These are phyloP conservation scores for Noctua fimbriata DNA, from an alignment of 2,888 invertebrate genomes.

Conservation along the genomic window DNA sequence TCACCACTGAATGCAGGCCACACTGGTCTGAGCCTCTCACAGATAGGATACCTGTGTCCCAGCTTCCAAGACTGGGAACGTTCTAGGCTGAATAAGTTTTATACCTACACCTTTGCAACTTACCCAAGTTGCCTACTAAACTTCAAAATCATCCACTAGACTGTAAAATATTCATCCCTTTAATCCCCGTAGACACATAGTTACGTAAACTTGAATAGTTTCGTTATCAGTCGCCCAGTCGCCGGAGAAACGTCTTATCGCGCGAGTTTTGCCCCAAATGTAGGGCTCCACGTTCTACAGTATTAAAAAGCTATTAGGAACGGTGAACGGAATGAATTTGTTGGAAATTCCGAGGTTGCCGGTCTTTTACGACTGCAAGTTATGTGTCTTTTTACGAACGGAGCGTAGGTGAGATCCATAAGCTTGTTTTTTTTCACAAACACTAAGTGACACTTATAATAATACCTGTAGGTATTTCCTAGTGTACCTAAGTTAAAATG, in stretches of 20 bases:
- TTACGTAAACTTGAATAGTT: slow-evolving; percentile 73
- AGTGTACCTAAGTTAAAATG: background rate
- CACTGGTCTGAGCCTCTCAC: background rate
- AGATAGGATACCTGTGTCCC: background rate
- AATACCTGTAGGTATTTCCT: background rate
- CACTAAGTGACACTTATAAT: background rate
- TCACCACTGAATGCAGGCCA: background rate
- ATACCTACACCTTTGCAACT: background rate
- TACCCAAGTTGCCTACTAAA: slow-evolving; percentile 9
- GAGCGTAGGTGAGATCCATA: background rate
- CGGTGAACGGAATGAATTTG: slow-evolving; percentile 49
- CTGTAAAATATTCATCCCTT: slow-evolving; percentile 61
- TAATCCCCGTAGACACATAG: slow-evolving; percentile 47
- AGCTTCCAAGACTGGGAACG: background rate
- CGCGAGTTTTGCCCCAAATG: slow-evolving; percentile 67
- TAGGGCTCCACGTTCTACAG: slow-evolving; percentile 67
- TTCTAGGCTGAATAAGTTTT: background rate
- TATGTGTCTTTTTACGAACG: slow-evolving; percentile 1
- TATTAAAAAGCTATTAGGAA: slow-evolving; percentile 86
- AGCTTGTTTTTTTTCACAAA: background rate
- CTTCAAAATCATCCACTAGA: slow-evolving; percentile 9
- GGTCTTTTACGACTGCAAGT: slow-evolving; percentile 16
- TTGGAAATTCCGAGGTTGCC: slow-evolving; percentile 34
- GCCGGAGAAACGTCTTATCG: slow-evolving; percentile 73
- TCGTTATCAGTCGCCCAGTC: slow-evolving; percentile 73